phyloP scores from a whole-genome alignment of 2,797 vertebrate species.

The Onychomys torridus region DNA sequence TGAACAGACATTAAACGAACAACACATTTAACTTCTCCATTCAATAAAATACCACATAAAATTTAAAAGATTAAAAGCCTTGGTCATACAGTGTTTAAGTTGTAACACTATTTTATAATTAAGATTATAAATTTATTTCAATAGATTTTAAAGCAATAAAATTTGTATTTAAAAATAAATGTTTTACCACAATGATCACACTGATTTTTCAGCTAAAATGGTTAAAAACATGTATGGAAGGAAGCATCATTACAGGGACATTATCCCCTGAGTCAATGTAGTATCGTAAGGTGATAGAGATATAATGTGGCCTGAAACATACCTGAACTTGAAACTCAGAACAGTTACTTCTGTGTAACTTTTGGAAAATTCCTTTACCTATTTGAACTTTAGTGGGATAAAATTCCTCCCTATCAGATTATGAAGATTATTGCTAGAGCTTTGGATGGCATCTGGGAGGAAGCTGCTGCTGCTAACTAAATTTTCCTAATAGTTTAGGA shows the following conservation, averaged over 20 bases:
- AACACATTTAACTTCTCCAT: background rate
- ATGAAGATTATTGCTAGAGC: background rate
- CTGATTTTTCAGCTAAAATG: slow-evolving; percentile 23
- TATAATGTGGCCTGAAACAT: background rate
- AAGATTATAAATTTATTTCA: slow-evolving; percentile 50
- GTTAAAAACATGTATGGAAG: slow-evolving; percentile 8
- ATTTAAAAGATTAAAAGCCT: background rate
- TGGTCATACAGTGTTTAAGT: background rate
- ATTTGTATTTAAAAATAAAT: slow-evolving; percentile 26
- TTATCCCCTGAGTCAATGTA: background rate
- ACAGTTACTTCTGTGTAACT: background rate
- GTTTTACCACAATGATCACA: slow-evolving; percentile 3
- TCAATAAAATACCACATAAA: slow-evolving; percentile 53
- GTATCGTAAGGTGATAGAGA: background rate
- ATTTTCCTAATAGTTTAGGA: background rate
- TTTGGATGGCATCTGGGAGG: background rate
- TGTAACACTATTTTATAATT: background rate
- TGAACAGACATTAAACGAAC: slow-evolving; percentile 8
- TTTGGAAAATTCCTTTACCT: slow-evolving; percentile 15
- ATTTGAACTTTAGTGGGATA: background rate
- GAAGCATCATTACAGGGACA: slow-evolving; percentile 10
- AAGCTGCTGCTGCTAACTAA: background rate
- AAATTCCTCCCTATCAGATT: background rate
- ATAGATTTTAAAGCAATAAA: background rate
- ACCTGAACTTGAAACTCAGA: background rate